Percentiles rank a stretch among this genome's conserved stretches.
phyloP scores from a whole-genome alignment of 2,797 vertebrate species.

The Falco columbarius region DNA sequence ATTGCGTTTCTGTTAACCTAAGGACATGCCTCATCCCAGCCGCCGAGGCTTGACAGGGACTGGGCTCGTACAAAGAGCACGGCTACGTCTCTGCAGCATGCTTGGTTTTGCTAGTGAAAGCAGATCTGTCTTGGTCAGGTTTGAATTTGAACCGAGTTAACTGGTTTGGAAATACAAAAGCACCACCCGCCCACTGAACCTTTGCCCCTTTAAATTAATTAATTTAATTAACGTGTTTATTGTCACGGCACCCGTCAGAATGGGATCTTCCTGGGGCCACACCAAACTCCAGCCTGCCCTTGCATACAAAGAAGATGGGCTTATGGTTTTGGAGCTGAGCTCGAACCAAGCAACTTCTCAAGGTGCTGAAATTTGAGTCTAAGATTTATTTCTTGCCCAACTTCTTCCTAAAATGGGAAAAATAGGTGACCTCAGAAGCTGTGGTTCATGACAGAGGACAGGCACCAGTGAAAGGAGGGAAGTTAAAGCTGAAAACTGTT shows the following conservation, averaged over 20 bases:
- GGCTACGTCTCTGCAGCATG: background rate
- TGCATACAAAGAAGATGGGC: constrained; percentile 17
- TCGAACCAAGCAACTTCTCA: background rate
- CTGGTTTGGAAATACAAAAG: constrained; percentile 67
- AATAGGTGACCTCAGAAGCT: background rate
- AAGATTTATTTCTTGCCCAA: background rate
- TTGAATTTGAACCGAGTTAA: constrained; percentile 68
- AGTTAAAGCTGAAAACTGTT: background rate
- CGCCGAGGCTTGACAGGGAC: background rate
- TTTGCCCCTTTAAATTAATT: constrained; percentile 74
- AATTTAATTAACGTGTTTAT: constrained; percentile 70
- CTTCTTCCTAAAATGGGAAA: background rate
- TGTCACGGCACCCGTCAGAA: constrained; percentile 49
- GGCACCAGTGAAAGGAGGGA: background rate
- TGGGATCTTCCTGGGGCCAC: constrained; percentile 47
- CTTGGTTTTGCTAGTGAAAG: constrained; percentile 27
- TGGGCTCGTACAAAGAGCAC: background rate
- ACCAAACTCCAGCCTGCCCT: constrained; percentile 17
- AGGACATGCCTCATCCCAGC: constrained; percentile 6
- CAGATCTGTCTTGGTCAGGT: constrained; percentile 64
- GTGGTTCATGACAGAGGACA: rapidly evolving
- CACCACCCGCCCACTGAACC: constrained; percentile 72
- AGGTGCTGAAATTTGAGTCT: background rate
- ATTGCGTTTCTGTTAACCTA: constrained; percentile 49
- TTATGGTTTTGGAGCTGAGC: background rate